phyloP scores from a whole-genome alignment of 2,888 invertebrate species.

The Thereva unica region DNA sequence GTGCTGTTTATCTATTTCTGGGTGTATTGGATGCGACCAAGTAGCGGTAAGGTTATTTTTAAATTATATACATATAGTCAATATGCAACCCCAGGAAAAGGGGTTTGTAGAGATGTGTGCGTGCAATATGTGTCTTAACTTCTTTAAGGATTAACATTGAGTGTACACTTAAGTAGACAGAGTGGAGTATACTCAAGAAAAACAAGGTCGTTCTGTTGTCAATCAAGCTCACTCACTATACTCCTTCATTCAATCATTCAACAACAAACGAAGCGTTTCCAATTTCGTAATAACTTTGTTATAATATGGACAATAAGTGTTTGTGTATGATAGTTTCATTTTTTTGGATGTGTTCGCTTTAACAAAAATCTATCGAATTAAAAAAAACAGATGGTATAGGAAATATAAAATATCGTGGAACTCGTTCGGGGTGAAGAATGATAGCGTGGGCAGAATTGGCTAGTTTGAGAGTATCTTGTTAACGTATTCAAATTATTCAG shows the following conservation, averaged over 20 bases:
- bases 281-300: conserved; percentile 20
- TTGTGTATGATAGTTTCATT: conserved; percentile 2
- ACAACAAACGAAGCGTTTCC: conserved; percentile 18
- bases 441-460: no score
- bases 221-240: background rate
- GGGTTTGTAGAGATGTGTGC: no score
- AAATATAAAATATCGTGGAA: no score
- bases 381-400: conserved; percentile 3
- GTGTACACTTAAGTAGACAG: conserved; percentile 8
- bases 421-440: no score
- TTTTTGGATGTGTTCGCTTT: conserved; percentile 10
- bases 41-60: conserved; percentile 35
- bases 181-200: conserved; percentile 7
- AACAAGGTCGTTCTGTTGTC: conserved; percentile 10
- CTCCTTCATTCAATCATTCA: background rate
- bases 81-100: background rate
- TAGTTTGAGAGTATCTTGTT: no score
- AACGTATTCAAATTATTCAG: no score
- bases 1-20: conserved; percentile 40
- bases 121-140: no score
- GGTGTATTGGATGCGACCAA: conserved; percentile 34
- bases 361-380: background rate
- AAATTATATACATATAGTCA: background rate
- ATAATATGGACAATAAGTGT: conserved; percentile 19
- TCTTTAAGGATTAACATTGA: no score